These are phyloP conservation scores for Dexiosoma caninum DNA, from an alignment of 2,888 invertebrate genomes.

Conservation along the genomic window DNA sequence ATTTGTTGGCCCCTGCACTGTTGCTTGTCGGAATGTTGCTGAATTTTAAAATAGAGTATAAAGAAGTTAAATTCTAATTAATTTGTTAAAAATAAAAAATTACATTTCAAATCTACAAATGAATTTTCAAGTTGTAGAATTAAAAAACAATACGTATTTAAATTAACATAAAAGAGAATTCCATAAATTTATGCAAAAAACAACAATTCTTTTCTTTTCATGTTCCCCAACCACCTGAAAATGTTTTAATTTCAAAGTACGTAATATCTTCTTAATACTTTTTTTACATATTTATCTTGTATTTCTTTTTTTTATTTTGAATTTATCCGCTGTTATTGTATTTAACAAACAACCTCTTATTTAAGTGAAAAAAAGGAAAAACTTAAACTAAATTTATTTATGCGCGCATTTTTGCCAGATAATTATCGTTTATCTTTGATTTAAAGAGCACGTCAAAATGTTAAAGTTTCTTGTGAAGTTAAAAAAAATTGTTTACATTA, in stretches of 20 bases:
- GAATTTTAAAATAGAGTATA: not conserved
- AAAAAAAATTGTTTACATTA: constrained; percentile 8
- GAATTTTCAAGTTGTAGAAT: not conserved
- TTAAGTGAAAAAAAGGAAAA: not conserved
- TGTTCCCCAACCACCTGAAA: constrained; percentile 46
- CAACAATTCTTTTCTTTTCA: constrained; percentile 56
- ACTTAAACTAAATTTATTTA: constrained; percentile 46
- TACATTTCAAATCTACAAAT: constrained; percentile 8
- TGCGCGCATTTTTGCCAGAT: constrained; percentile 70
- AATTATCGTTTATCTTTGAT: constrained; percentile 77
- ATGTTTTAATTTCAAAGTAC: constrained; percentile 59
- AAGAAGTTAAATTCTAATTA: not conserved
- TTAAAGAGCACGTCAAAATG: constrained; percentile 70
- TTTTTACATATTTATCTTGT: constrained; percentile 5
- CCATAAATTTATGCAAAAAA: constrained; percentile 45
- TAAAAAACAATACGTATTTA: constrained; percentile 36
- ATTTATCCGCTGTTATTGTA: not conserved
- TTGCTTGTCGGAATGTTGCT: not conserved
- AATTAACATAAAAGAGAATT: constrained; percentile 31
- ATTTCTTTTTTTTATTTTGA: not conserved
- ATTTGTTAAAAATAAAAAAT: not conserved
- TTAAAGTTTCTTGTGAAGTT: constrained; percentile 2
- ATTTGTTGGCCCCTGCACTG: not conserved
- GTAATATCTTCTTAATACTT: constrained; percentile 52
- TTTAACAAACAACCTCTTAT: constrained; percentile 25